Evolutionary conservation across 2,888 invertebrate genomes (phyloP).

Genomic region (Pemphredon lugubris): DNA sequence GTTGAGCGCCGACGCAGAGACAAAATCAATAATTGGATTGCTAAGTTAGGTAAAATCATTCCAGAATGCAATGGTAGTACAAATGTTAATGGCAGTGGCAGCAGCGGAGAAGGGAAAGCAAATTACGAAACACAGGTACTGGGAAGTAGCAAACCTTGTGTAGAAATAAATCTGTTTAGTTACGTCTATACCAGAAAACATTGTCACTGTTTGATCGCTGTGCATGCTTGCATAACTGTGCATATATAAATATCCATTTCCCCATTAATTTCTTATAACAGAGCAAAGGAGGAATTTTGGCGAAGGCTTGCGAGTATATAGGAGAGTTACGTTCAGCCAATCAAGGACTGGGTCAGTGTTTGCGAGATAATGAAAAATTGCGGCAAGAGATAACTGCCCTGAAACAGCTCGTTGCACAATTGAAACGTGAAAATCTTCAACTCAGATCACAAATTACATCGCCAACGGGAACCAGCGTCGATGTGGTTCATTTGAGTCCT

Average conservation of each 20-base stretch:
- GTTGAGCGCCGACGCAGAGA: conserved; percentile 96
- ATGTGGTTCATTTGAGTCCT: conserved; percentile 70
- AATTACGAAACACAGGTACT: conserved; percentile 79
- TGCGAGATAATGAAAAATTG: conserved; percentile 88
- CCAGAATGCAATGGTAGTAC: conserved; percentile 85
- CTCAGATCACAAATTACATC: conserved; percentile 84
- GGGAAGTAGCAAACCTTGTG: neutral
- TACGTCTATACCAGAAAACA: too few species aligned
- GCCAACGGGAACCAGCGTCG: conserved; percentile 53
- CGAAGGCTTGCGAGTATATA: conserved; percentile 98
- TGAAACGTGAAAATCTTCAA: conserved; percentile 89
- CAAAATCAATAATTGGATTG: conserved; percentile 98
- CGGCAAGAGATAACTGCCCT: conserved; percentile 87
- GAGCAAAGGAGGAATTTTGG: conserved; percentile 97
- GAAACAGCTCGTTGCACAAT: conserved; percentile 87
- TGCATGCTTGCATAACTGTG: too few species aligned
- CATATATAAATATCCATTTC: too few species aligned
- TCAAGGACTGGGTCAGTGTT: conserved; percentile 85
- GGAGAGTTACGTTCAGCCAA: conserved; percentile 90
- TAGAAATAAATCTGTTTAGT: neutral
- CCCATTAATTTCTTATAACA: conserved; percentile 81
- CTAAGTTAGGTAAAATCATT: conserved; percentile 94
- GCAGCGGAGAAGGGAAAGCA: conserved; percentile 77
- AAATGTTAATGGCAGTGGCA: conserved; percentile 71
- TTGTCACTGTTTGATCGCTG: too few species aligned